These are phyloP conservation scores for Bunonema sp. DNA, from an alignment of 2,888 invertebrate species.

Conservation along the genomic window DNA sequence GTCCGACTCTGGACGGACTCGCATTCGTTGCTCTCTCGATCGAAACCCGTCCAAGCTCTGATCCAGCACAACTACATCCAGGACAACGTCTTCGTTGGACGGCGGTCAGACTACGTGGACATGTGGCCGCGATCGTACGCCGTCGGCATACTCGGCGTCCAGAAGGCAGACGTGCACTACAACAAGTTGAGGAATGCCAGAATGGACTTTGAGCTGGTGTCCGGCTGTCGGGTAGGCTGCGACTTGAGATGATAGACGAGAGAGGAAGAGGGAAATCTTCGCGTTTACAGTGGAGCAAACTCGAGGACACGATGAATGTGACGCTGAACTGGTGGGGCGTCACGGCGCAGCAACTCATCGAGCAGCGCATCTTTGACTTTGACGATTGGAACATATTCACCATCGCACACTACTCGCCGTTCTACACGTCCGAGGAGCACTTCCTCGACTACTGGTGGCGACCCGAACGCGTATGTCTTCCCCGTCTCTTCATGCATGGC, in stretches of 20 bases:
- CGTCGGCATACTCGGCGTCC: slow-evolving; percentile 78
- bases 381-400: slow-evolving; percentile 98
- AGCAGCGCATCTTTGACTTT: slow-evolving; percentile 54
- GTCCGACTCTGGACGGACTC: background rate
- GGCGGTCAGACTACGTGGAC: slow-evolving; percentile 31
- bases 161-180: slow-evolving; percentile 72
- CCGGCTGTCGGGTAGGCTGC: slow-evolving; percentile 54
- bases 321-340: slow-evolving; percentile 95
- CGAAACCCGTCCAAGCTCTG: slow-evolving; percentile 15
- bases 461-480: background rate
- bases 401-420: slow-evolving; percentile 75
- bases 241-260: background rate
- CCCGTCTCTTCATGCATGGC: background rate
- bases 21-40: background rate
- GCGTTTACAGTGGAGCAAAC: slow-evolving; percentile 13
- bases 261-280: background rate
- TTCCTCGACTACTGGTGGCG: slow-evolving; percentile 43
- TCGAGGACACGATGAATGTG: slow-evolving; percentile 61
- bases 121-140: slow-evolving; percentile 61
- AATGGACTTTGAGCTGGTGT: slow-evolving; percentile 70
- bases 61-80: slow-evolving; percentile 41
- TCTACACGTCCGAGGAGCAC: slow-evolving; percentile 59
- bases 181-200: slow-evolving; percentile 69
- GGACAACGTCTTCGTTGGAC: slow-evolving; percentile 18
- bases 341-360: no score